Evolutionary conservation across 2,797 vertebrate species (phyloP).

Genomic region (Acipenser transmontanus): DNA sequence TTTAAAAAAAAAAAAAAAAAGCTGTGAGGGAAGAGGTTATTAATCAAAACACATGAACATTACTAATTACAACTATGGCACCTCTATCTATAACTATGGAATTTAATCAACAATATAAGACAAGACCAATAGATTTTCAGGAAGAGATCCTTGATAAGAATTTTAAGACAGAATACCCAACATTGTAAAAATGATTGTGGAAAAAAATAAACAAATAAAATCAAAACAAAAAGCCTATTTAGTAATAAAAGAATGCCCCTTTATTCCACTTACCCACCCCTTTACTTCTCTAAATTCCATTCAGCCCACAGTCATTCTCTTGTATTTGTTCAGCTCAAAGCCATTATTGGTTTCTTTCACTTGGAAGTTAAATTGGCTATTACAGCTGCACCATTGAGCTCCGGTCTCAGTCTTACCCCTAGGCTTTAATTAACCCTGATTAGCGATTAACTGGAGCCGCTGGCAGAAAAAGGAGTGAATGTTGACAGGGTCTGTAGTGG

Average conservation of each 20-base stretch:
- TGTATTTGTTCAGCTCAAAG: slow-evolving; percentile 20
- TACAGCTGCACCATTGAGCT: slow-evolving; percentile 29
- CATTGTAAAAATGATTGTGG: no score
- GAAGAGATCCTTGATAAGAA: no score
- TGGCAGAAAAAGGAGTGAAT: slow-evolving; percentile 22
- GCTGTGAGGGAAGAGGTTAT: no score
- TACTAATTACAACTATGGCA: no score
- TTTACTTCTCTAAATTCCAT: slow-evolving; percentile 16
- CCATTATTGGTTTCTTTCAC: slow-evolving; percentile 15
- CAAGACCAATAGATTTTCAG: no score
- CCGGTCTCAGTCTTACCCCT: slow-evolving; percentile 30
- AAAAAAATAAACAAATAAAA: no score
- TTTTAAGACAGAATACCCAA: no score
- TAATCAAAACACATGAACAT: no score
- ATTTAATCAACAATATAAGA: no score
- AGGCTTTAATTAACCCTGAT: slow-evolving; percentile 50
- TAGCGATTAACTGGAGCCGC: slow-evolving; percentile 37
- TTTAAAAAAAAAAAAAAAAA: no score
- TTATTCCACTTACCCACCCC: slow-evolving; percentile 5
- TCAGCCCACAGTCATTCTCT: slow-evolving; percentile 17
- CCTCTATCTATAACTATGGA: no score
- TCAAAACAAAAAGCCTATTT: not conserved
- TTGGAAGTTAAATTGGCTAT: slow-evolving; percentile 23
- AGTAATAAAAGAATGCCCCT: slow-evolving; percentile 11
- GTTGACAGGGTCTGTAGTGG: slow-evolving; percentile 14